Conservation (phyloP, 2,888 invertebrate genomes). For the Oscheius sp. region DNA sequence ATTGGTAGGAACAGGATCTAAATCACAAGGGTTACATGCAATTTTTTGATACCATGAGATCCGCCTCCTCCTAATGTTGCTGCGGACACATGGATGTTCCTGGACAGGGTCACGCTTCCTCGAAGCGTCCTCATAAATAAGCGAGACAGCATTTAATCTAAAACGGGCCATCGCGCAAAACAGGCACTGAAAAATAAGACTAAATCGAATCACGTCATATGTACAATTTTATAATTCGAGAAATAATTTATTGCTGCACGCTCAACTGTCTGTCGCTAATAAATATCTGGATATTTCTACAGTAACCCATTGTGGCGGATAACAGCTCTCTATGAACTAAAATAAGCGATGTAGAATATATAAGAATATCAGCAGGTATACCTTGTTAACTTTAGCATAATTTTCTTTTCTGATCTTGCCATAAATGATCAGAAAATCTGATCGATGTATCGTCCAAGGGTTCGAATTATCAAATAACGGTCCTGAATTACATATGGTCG, state of each 20-base stretch:
- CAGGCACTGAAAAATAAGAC: not conserved
- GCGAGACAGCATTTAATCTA: slow-evolving; percentile 28
- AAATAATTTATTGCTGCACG: too few species aligned
- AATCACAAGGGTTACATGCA: slow-evolving; percentile 25
- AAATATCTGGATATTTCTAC: not conserved
- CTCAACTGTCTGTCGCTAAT: not conserved
- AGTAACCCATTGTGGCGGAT: not conserved
- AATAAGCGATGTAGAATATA: not conserved
- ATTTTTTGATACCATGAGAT: slow-evolving; percentile 40
- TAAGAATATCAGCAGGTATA: not conserved
- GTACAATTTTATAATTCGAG: not conserved
- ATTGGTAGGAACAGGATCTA: slow-evolving; percentile 49
- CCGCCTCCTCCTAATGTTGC: slow-evolving; percentile 45
- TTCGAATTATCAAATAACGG: slow-evolving; percentile 7
- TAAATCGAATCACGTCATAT: not conserved
- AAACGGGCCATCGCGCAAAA: not conserved
- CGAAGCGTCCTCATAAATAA: slow-evolving; percentile 8
- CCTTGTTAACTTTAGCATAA: not conserved
- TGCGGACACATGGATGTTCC: slow-evolving; percentile 40
- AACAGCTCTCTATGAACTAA: not conserved
- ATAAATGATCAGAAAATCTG: slow-evolving; percentile 5
- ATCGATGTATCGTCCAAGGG: not conserved
- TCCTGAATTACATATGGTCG: slow-evolving; percentile 10
- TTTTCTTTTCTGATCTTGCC: not conserved
- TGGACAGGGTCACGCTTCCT: slow-evolving; percentile 5